These are phyloP conservation scores for Heliconius ethilla DNA, from an alignment of 2,888 invertebrate species.

Conservation along the genomic window DNA sequence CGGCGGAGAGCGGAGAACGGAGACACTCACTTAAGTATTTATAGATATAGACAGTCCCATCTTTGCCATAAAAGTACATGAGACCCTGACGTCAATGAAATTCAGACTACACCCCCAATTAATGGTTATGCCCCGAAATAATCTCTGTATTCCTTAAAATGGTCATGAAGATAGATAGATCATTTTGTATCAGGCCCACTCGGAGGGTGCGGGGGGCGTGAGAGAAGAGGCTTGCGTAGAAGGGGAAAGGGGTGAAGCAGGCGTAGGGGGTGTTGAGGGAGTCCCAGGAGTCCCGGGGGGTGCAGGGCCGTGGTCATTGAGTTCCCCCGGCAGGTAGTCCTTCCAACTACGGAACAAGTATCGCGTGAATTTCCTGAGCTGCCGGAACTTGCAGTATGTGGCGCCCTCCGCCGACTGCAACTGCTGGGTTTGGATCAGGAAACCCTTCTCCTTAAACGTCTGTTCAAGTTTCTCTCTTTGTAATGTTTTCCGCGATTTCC, in stretches of 20 bases:
- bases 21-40: constrained; percentile 4
- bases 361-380: constrained; percentile 93
- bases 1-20: constrained; percentile 5
- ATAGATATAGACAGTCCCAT: not conserved
- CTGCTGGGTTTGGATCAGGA: constrained; percentile 95
- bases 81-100: not conserved
- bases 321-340: constrained; percentile 92
- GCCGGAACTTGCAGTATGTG: constrained; percentile 95
- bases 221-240: constrained; percentile 51
- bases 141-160: not conserved
- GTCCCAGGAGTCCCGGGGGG: constrained; percentile 40
- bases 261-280: constrained; percentile 68
- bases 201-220: constrained; percentile 55
- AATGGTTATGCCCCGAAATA: too few species aligned
- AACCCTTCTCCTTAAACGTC: constrained; percentile 95
- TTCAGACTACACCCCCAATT: not conserved
- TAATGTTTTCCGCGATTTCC: constrained; percentile 90
- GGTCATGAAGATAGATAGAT: not conserved
- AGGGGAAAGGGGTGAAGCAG: constrained; percentile 47
- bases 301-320: constrained; percentile 64
- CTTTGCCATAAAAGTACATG: not conserved
- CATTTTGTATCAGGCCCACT: constrained; percentile 51
- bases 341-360: constrained; percentile 96
- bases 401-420: constrained; percentile 95
- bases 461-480: constrained; percentile 94